Conservation (phyloP, 2,797 vertebrate species). For the Bradypodion ventrale region DNA sequence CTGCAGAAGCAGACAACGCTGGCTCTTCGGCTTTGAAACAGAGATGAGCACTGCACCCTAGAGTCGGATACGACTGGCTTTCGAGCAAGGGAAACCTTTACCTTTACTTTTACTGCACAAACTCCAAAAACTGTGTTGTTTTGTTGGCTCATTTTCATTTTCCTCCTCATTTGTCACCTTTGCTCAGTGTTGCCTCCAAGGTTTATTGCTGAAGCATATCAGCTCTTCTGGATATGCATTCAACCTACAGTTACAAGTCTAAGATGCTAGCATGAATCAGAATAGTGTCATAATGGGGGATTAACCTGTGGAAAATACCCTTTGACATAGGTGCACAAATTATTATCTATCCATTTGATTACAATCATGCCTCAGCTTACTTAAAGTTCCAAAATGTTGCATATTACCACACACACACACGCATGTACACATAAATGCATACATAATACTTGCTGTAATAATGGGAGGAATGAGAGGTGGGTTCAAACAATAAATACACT, state of each 20-base stretch:
- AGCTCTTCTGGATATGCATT: slow-evolving; percentile 11
- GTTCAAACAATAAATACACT: slow-evolving; percentile 60
- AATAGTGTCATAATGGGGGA: slow-evolving; percentile 38
- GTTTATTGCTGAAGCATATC: background rate
- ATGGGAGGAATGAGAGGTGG: slow-evolving; percentile 22
- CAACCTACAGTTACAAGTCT: no score
- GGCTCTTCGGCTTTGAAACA: no score
- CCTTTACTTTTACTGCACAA: no score
- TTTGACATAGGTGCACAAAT: slow-evolving; percentile 40
- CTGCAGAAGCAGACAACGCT: no score
- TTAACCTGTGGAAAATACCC: slow-evolving; percentile 46
- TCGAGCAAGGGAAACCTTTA: no score
- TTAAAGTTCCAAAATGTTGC: slow-evolving; percentile 44
- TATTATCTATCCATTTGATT: slow-evolving; percentile 41
- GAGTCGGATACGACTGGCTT: no score
- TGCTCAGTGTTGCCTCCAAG: background rate
- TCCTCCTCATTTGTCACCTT: background rate
- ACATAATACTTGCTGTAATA: slow-evolving; percentile 13
- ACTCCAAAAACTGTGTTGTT: no score
- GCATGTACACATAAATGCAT: slow-evolving; percentile 17
- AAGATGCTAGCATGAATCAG: slow-evolving; percentile 26
- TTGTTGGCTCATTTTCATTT: background rate
- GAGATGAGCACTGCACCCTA: no score
- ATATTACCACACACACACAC: slow-evolving; percentile 35
- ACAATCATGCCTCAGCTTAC: slow-evolving; percentile 37